A percentile compares a stretch with the other conserved stretches of the same genome.
phyloP scores from a whole-genome alignment of 1,140 invertebrate genomes.

The Manduca sexta region DNA sequence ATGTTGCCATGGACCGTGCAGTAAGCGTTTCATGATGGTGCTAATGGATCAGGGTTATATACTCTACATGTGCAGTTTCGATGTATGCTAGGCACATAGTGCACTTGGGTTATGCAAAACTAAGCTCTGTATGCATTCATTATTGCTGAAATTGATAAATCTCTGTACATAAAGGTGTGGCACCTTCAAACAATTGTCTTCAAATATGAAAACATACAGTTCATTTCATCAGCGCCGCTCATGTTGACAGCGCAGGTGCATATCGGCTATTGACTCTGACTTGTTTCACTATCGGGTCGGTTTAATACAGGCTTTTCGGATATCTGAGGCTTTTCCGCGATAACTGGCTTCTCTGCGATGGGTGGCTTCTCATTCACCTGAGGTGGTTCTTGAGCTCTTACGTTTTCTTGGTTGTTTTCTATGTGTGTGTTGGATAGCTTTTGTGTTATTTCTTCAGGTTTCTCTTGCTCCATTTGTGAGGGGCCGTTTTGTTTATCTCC shows the following conservation, averaged over 20 bases:
- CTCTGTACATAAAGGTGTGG: not conserved
- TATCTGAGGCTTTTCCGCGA: slow-evolving; percentile 35
- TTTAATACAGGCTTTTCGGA: slow-evolving; percentile 45
- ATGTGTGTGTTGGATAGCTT: slow-evolving; percentile 55
- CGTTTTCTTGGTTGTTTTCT: slow-evolving; percentile 27
- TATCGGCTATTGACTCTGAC: slow-evolving; percentile 59
- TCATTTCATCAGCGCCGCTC: slow-evolving; percentile 33
- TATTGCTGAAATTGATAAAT: not conserved
- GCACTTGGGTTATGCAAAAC: slow-evolving; percentile 1
- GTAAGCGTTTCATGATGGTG: too few species aligned
- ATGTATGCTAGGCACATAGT: too few species aligned
- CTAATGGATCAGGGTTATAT: too few species aligned
- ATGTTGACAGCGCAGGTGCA: slow-evolving; percentile 32
- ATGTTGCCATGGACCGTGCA: too few species aligned
- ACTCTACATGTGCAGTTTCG: too few species aligned
- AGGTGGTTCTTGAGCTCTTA: slow-evolving; percentile 5
- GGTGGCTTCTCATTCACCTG: slow-evolving; percentile 24
- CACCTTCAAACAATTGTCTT: slow-evolving; percentile 52
- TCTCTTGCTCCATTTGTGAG: slow-evolving; percentile 58
- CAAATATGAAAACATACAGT: slow-evolving; percentile 61
- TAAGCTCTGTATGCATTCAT: not conserved
- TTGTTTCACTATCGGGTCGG: slow-evolving; percentile 44
- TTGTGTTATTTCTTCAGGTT: slow-evolving; percentile 44
- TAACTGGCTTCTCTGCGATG: slow-evolving; percentile 31
- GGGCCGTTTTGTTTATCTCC: slow-evolving; percentile 52